Evolutionary conservation across 2,888 invertebrate genomes (phyloP), one percentile per base, ranked within the genome.

Genomic region (Limnephilus marmoratus): DNA sequence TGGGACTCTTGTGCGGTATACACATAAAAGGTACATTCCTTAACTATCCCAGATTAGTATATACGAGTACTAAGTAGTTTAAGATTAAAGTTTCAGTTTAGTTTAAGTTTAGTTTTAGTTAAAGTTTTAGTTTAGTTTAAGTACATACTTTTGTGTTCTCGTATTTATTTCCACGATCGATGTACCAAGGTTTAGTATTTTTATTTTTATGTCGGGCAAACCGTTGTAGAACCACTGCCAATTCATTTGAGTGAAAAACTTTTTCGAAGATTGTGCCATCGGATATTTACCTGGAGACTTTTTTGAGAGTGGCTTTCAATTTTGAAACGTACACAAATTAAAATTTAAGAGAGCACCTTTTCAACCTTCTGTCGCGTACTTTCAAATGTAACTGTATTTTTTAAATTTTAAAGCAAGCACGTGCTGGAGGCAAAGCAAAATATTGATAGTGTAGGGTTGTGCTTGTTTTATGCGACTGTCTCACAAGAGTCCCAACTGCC

Each of bases 301-400:
- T 90, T 90, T 85, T 90, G 85, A 90, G 68, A 90, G 85, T 90
- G 80, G 68, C 85, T 90, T 80, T 85, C 85, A 90, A 85, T 90
- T 90, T 85, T 90, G 85, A 90, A 85, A 85, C 85, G 90, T 85
- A 90, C 85, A 90, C 85, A 90, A 85, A 90, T 90, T 80, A 90
- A 80, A 90, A 90, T 90, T 90, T 85, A 68, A 80, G 31, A 85
- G 31, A 85, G 90, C 90, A 81, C 37, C 85, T 34, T 85, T 90
- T 80, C 80, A 85, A 85, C 68, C 12, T 11, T 45, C 87, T 29
- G 3, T 68, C 34, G 31, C 87, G 37, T 68, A 87, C 53, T 87
- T 87, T 53, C 15, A 53, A 34, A 87, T 87, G 49, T 31, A 15
- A 0, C 87, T 12, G 31, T 45, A n/a, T 49, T 86, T n/a, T 41